These are phyloP conservation scores for Anticlea derivata DNA, from an alignment of 2,888 invertebrate genomes.

Conservation along the genomic window DNA sequence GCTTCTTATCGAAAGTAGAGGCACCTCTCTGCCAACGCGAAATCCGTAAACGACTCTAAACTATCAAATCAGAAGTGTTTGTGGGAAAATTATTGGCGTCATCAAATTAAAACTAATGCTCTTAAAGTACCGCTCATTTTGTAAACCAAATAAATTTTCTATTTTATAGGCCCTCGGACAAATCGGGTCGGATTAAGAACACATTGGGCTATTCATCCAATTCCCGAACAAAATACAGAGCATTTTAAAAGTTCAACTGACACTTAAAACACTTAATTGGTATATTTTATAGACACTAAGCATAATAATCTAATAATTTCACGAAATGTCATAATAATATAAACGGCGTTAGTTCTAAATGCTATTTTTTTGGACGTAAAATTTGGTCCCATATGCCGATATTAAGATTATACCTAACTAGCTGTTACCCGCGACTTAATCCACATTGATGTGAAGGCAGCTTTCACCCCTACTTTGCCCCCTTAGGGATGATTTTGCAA, in stretches of 20 bases:
- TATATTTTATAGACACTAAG: constrained; percentile 38
- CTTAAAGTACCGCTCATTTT: not conserved
- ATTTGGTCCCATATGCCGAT: not conserved
- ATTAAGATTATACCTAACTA: too few species aligned
- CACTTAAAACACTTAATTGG: constrained; percentile 42
- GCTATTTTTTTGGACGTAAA: not conserved
- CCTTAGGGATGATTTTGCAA: too few species aligned
- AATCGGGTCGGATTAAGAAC: constrained; percentile 7
- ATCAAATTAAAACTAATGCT: too few species aligned
- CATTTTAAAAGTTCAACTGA: constrained; percentile 32
- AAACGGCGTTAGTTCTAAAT: constrained; percentile 27
- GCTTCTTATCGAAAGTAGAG: too few species aligned
- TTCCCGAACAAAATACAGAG: constrained; percentile 17
- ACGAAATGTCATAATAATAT: constrained; percentile 45
- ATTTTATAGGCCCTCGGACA: constrained; percentile 11
- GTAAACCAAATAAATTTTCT: constrained; percentile 7
- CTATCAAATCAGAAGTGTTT: too few species aligned
- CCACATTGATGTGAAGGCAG: too few species aligned
- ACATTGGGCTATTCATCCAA: not conserved
- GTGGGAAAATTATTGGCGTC: too few species aligned
- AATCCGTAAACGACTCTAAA: too few species aligned
- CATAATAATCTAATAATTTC: constrained; percentile 50
- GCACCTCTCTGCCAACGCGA: too few species aligned
- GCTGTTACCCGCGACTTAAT: too few species aligned
- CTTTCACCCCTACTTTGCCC: too few species aligned